Base-by-base conservation (phyloP, 1,140 invertebrate genomes). In the Drosophila nigromelanica region DNA sequence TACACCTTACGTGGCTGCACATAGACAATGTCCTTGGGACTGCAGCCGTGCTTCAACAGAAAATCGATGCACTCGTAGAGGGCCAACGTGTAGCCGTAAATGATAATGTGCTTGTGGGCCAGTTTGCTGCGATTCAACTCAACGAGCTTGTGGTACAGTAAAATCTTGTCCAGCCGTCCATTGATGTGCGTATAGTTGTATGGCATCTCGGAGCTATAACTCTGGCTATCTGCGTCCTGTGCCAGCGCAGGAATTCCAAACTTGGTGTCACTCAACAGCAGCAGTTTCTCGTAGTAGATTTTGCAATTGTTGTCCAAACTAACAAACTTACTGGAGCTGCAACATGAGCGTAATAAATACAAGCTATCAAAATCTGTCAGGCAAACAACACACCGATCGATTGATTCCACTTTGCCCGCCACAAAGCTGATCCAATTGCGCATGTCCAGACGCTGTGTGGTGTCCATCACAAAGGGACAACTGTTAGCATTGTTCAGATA, bases 351-450 rank as follows among this genome's bases (percentile, higher is more conserved):
- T 33, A 42, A 48, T 24, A 50, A 6, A 33, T 12, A 10, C 4
- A 21, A 30, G 33, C 10, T 33, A 47, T n/a, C 3, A 30, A 2
- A 11, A 33, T 12, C 10, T n/a, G n/a, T n/a, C n/a, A n/a, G n/a
- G n/a, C n/a, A n/a, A n/a, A 24, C 2, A 5, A 37, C 56, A 30
- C 12, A 85, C 79, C 83, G 67, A 61, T 76, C 54, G 11, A 87
- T 87, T 1, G 5, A 4, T 3, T 70, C 30, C 5, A 87, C 8
- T 2, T 1, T 35, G 7, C 72, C 83, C 2, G 73, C 42, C 2
- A 87, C 52, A 42, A 87, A 87, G 14, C 80, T 76, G 2, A 87
- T 50, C 69, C 66, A 87, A 4, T 82, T 80, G 27, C 79, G 73
- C 24, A 82, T 30, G 43, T 89, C 83, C 55, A 87, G 56, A 0